Evolutionary conservation across 1,140 invertebrate genomes (phyloP).

Genomic region (Lycorma delicatula): DNA sequence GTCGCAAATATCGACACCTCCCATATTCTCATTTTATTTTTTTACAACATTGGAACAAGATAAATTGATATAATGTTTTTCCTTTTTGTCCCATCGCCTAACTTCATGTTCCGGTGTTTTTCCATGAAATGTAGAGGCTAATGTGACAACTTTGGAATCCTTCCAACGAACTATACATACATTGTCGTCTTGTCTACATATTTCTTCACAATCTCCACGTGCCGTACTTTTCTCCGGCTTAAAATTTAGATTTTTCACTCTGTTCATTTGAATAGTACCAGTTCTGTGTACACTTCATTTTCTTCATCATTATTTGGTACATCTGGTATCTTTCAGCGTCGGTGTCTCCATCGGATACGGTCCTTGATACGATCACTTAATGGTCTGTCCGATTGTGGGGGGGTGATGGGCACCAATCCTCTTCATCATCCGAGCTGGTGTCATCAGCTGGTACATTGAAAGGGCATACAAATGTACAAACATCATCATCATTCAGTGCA

Average conservation of each 20-base stretch:
- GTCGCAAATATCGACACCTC: slow-evolving; percentile 34
- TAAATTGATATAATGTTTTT: slow-evolving; percentile 27
- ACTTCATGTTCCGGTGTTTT: slow-evolving; percentile 16
- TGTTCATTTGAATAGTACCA: slow-evolving; percentile 11
- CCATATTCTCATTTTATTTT: slow-evolving; percentile 34
- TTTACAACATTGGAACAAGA: slow-evolving; percentile 26
- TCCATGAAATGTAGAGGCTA: slow-evolving; percentile 18
- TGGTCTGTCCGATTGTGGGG: no score
- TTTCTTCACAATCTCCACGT: slow-evolving; percentile 3
- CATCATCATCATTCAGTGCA: no score
- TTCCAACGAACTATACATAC: slow-evolving; percentile 11
- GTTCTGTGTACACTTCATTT: slow-evolving; percentile 4
- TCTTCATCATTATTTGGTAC: no score
- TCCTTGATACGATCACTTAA: no score
- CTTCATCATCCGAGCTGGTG: no score
- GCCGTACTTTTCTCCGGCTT: not conserved
- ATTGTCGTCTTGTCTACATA: slow-evolving; percentile 8
- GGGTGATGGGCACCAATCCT: no score
- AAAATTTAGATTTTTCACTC: slow-evolving; percentile 10
- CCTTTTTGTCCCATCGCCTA: slow-evolving; percentile 31
- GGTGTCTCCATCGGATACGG: no score
- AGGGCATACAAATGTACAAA: no score
- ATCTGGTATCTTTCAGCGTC: no score
- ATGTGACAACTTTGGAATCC: slow-evolving; percentile 12
- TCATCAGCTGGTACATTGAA: no score